Evolutionary conservation across 2,888 invertebrate genomes (phyloP).

Genomic region (Drosophila meridionalis): DNA sequence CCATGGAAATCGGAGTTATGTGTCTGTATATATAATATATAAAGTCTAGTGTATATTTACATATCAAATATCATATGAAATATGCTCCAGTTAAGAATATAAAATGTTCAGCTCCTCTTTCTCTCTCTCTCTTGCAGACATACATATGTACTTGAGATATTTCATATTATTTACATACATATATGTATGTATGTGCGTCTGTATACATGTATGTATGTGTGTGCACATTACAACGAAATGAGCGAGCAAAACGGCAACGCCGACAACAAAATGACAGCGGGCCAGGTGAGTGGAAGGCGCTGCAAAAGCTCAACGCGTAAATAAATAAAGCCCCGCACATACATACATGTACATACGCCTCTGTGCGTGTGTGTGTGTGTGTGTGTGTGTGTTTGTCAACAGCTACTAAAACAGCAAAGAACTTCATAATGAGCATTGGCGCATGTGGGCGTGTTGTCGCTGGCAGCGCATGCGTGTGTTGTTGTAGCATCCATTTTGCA

Average conservation of each 20-base stretch:
- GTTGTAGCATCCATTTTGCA: conserved; percentile 72
- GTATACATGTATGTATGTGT: conserved; percentile 24
- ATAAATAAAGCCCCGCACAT: conserved; percentile 62
- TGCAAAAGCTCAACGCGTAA: conserved; percentile 74
- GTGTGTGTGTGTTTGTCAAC: conserved; percentile 39
- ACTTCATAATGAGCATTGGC: conserved; percentile 60
- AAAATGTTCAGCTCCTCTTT: neutral
- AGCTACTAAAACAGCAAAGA: conserved; percentile 51
- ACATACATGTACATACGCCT: conserved; percentile 2
- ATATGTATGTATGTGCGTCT: neutral
- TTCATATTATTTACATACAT: neutral
- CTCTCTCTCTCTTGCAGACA: neutral
- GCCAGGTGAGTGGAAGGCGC: conserved; percentile 59
- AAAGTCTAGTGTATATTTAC: conserved; percentile 56
- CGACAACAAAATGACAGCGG: conserved; percentile 73
- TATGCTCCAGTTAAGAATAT: conserved; percentile 10
- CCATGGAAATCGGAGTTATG: conserved; percentile 7
- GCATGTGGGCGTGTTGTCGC: conserved; percentile 66
- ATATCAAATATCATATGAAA: conserved; percentile 66
- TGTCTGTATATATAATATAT: neutral
- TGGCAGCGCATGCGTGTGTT: conserved; percentile 69
- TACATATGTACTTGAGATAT: neutral
- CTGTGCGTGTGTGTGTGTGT: conserved; percentile 1
- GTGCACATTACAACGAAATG: conserved; percentile 67
- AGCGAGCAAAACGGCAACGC: conserved; percentile 74